Evolutionary conservation across 2,113 vertebrate species (phyloP).

Genomic region (Protobothrops flavoviridis): DNA sequence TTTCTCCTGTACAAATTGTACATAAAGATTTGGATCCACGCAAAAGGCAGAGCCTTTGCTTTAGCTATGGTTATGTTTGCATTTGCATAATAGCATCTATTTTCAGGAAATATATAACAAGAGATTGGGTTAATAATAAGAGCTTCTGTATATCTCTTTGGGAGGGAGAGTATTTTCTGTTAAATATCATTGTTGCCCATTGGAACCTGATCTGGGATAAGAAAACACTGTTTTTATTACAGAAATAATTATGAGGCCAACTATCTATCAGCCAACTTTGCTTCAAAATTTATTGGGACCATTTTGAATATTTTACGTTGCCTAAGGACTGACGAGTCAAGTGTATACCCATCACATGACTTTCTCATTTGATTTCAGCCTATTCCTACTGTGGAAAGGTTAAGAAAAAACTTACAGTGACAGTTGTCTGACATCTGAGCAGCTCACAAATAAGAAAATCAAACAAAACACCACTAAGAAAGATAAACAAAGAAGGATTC

Average conservation of each 20-base stretch:
- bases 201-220: conserved; percentile 35
- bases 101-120: conserved; percentile 70
- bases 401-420: neutral
- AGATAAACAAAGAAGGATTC: neutral
- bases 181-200: neutral
- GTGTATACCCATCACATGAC: neutral
- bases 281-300: neutral
- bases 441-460: neutral
- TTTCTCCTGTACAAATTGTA: conserved; percentile 64
- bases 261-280: neutral
- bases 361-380: neutral
- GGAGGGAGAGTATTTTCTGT: conserved; percentile 19
- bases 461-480: neutral
- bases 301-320: neutral
- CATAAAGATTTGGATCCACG: conserved; percentile 64
- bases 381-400: neutral
- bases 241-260: neutral
- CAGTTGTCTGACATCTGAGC: neutral
- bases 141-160: neutral
- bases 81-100: conserved; percentile 70
- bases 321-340: neutral
- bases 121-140: conserved; percentile 43
- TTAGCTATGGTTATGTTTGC: conserved; percentile 52
- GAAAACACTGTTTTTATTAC: neutral
- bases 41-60: conserved; percentile 60